Base-by-base conservation (phyloP, 2,888 invertebrate species). In the Apamea epomidion region DNA sequence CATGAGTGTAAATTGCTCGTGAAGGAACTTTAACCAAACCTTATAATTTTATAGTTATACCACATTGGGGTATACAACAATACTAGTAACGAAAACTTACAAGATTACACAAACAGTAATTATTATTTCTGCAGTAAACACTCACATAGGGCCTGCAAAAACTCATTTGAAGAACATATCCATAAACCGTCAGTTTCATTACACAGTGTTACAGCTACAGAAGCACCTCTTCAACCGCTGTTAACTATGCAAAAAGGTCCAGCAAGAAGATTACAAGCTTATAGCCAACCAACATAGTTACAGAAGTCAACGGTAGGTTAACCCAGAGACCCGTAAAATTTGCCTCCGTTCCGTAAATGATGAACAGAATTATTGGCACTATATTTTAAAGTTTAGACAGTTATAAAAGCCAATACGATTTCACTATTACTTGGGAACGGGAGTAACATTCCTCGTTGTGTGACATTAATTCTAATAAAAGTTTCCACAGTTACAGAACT, bases 401-500 rank as follows among this genome's bases (percentile, higher is more conserved):
- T 64, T 85, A 68, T 71, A 85, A 87, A 87, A 84, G 64, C 78
- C 74, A 70, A 87, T 85, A 87, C 85, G 77, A 87, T 87, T 78
- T 76, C 70, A 64, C 76, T 74, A 65, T 76, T 78, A 75, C 71
- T 85, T 69, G 29, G 32, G 54, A 74, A 48, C 51, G 37, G 37
- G 32, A 74, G 51, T 62, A 64, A 78, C 81, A 87, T 87, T 81
- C 71, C 78, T 87, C 37, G 51, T 65, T 16, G 67, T 79, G 29
- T 48, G 76, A 76, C 85, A 87, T 81, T 76, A 75, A 87, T 85
- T 80, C 85, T 86, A 85, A 85, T 85, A 86, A 86, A 86, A 86
- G 73, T 88, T 85, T 67, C 60, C 32, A 68, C 45, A 82, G 78
- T 85, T 85, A 16, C 45, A 32, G 65, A 85, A 88, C 88, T 88